Conservation (phyloP, 2,888 invertebrate species). For the Calephelis perditalis region DNA sequence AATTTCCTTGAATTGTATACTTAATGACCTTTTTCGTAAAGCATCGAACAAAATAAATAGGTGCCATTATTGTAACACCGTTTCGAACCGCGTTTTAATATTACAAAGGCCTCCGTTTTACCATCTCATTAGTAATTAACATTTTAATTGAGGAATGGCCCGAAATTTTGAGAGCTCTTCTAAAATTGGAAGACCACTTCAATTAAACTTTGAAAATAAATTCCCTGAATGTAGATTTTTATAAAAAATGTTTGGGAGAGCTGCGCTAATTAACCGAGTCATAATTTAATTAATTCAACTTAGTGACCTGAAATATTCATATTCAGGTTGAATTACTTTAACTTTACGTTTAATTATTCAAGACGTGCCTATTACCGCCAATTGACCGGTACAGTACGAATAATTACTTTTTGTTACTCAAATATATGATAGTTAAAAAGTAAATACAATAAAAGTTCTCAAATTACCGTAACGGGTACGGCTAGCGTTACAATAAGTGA, state of each 20-base stretch:
- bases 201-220: conserved; percentile 20
- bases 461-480: too few species aligned
- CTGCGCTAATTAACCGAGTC: conserved; percentile 11
- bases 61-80: conserved; percentile 12
- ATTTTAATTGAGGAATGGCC: conserved; percentile 30
- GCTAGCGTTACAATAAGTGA: too few species aligned
- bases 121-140: conserved; percentile 30
- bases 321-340: not conserved
- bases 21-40: conserved; percentile 7
- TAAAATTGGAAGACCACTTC: conserved; percentile 18
- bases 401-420: too few species aligned
- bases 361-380: too few species aligned
- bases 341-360: too few species aligned
- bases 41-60: conserved; percentile 8
- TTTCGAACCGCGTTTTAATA: conserved; percentile 6
- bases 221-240: conserved; percentile 13
- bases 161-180: conserved; percentile 22
- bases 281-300: conserved; percentile 7
- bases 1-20: not conserved
- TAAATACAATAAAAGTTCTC: too few species aligned
- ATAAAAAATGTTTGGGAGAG: conserved; percentile 15
- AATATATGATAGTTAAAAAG: too few species aligned
- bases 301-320: not conserved
- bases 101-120: conserved; percentile 16
- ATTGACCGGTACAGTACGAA: too few species aligned